Evolutionary conservation across 37 sponge, comb jelly and placozoan species (phyloP).

Genomic region (Agelas oroides): DNA sequence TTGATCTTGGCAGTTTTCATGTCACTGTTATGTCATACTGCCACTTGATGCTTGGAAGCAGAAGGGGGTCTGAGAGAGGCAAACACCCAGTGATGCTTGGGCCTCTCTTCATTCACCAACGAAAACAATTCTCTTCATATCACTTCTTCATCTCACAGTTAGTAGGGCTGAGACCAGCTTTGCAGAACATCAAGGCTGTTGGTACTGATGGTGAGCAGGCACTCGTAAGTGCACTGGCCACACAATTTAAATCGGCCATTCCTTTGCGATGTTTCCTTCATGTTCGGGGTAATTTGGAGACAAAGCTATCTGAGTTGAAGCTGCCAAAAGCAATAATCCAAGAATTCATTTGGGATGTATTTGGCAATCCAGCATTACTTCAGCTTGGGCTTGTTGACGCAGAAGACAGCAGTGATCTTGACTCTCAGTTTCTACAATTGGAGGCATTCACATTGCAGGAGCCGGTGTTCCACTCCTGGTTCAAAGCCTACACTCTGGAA

Average conservation of each 20-base stretch:
- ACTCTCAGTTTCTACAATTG: neutral
- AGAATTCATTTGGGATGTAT: constrained; percentile 39
- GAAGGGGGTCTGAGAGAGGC: neutral
- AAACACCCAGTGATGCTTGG: constrained; percentile 48
- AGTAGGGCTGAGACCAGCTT: constrained; percentile 16
- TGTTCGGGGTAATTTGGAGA: constrained; percentile 46
- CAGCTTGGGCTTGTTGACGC: constrained; percentile 45
- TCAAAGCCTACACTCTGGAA: neutral
- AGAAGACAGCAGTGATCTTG: constrained; percentile 4
- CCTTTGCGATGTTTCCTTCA: constrained; percentile 55
- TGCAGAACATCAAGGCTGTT: constrained; percentile 1
- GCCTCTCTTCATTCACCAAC: constrained; percentile 44
- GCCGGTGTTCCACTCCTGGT: constrained; percentile 14
- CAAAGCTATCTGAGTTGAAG: constrained; percentile 19
- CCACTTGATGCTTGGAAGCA: constrained; percentile 4
- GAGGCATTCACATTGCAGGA: neutral
- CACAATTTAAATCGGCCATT: constrained; percentile 25
- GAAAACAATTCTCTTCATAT: constrained; percentile 42
- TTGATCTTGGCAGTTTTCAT: constrained; percentile 39
- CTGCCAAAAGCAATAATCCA: neutral
- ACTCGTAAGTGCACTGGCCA: constrained; percentile 29
- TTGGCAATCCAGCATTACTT: constrained; percentile 40
- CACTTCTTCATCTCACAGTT: constrained; percentile 49
- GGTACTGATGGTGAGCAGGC: constrained; percentile 58
- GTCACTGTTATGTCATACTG: constrained; percentile 36